These are phyloP conservation scores for Melanotus villosus DNA, from an alignment of 2,888 invertebrate species.

Conservation along the genomic window DNA sequence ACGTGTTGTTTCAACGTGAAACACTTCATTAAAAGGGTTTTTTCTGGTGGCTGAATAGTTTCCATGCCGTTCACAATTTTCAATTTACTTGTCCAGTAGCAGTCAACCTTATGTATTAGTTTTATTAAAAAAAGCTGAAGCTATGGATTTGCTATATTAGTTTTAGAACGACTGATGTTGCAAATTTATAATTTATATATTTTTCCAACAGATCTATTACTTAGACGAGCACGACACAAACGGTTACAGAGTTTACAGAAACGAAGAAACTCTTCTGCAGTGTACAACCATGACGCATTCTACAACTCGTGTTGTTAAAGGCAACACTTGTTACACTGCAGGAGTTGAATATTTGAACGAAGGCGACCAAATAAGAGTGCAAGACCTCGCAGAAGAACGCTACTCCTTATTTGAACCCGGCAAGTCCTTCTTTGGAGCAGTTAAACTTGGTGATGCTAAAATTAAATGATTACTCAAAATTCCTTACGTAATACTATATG, in stretches of 20 bases:
- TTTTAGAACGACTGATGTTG: too few relatives aligned
- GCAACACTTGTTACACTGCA: constrained; percentile 83
- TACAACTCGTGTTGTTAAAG: constrained; percentile 71
- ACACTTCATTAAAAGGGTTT: too few relatives aligned
- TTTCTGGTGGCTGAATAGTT: too few relatives aligned
- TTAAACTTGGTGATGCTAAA: constrained; percentile 76
- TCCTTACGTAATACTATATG: background rate
- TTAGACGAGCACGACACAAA: constrained; percentile 83
- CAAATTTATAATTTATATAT: too few relatives aligned
- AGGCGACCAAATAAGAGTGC: constrained; percentile 78
- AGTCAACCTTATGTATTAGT: too few relatives aligned
- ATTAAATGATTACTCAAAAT: background rate
- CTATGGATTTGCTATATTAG: too few relatives aligned
- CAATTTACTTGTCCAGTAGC: too few relatives aligned
- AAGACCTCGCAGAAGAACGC: constrained; percentile 78
- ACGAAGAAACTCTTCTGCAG: constrained; percentile 77
- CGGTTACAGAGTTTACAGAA: constrained; percentile 80
- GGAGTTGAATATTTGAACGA: constrained; percentile 75
- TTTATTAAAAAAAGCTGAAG: too few relatives aligned
- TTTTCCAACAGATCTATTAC: constrained; percentile 81
- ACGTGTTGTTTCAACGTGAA: too few relatives aligned
- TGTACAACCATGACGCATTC: constrained; percentile 80
- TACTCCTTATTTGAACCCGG: constrained; percentile 81
- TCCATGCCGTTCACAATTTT: too few relatives aligned
- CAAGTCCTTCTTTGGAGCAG: constrained; percentile 87